These are phyloP conservation scores for Pan paniscus DNA, from an alignment of 2,113 vertebrate genomes.

Conservation along the genomic window DNA sequence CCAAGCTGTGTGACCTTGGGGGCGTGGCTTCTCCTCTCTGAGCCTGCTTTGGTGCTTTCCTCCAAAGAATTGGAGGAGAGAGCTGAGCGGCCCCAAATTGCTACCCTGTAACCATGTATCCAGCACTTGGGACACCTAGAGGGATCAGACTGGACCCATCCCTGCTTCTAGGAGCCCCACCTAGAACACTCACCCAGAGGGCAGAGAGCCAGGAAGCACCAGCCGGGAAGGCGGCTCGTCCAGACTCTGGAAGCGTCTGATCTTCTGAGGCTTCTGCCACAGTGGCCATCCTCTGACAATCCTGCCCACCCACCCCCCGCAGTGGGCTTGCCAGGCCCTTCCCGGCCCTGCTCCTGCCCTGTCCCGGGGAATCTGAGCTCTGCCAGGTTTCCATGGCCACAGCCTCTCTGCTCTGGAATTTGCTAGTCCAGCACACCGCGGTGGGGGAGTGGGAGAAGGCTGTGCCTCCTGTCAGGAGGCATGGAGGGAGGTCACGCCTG, in stretches of 20 bases:
- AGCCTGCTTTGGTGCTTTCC: background rate
- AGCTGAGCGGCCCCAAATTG: fast-evolving
- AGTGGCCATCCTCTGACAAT: no score
- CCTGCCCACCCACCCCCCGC: fast-evolving
- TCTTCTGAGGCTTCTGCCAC: no score
- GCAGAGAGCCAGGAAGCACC: fast-evolving
- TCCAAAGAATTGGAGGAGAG: no score
- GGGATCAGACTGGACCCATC: fast-evolving
- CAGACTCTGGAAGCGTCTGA: background rate
- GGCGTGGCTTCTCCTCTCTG: background rate
- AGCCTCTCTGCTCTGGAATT: background rate
- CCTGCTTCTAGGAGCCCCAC: background rate
- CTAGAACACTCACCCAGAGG: fast-evolving
- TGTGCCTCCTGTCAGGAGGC: background rate
- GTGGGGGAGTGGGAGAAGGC: fast-evolving
- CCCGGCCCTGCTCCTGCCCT: background rate
- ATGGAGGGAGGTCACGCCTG: background rate
- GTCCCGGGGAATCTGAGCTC: background rate
- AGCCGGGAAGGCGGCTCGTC: fast-evolving
- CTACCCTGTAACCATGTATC: fast-evolving
- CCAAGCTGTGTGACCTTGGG: background rate
- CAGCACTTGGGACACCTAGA: fast-evolving
- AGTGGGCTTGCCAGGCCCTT: background rate
- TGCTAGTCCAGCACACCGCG: fast-evolving
- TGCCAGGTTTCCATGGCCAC: background rate